Conservation (phyloP, 2,797 vertebrate species). For the Serranus cabrilla region DNA sequence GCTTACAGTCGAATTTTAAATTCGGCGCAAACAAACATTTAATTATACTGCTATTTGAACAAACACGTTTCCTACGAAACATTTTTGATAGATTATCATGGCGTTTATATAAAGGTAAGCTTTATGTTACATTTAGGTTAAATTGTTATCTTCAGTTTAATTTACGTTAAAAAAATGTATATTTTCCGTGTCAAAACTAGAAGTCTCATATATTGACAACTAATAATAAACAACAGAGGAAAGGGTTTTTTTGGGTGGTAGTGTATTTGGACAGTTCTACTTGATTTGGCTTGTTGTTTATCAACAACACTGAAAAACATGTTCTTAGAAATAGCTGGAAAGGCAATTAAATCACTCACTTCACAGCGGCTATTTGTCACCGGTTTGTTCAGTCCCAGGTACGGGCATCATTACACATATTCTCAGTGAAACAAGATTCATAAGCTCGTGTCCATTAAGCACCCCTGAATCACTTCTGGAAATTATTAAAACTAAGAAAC, state of each 20-base stretch:
- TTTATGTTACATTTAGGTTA: neutral
- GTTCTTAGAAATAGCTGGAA: neutral
- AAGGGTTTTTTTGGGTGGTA: neutral
- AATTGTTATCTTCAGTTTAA: neutral
- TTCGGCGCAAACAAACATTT: neutral
- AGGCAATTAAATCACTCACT: neutral
- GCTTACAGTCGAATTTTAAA: neutral
- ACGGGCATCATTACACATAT: no score
- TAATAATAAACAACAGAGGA: neutral
- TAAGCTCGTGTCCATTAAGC: no score
- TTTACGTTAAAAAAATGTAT: no score
- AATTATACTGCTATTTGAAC: neutral
- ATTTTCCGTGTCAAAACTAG: no score
- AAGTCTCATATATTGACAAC: no score
- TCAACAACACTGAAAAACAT: neutral
- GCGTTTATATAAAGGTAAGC: neutral
- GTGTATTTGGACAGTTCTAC: neutral
- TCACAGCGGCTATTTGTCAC: no score
- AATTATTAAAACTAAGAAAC: neutral
- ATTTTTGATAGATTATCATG: neutral
- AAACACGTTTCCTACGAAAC: neutral
- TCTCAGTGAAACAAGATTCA: no score
- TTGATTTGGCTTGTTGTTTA: neutral
- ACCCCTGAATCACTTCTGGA: no score
- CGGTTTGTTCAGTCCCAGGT: no score